These are phyloP conservation scores for Aphidius ervi DNA, from an alignment of 1,140 invertebrate species.

Conservation along the genomic window DNA sequence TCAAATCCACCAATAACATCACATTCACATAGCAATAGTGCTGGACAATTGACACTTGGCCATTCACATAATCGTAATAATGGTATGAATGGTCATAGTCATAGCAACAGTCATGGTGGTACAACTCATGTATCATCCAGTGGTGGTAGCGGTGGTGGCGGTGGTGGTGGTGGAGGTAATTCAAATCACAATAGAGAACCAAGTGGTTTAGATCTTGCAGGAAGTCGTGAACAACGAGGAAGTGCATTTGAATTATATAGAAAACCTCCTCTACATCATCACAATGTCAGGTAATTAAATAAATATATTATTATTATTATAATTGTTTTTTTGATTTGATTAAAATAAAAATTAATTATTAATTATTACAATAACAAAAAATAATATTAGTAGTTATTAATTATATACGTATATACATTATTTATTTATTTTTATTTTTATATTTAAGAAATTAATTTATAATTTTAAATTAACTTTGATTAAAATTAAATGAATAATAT, in stretches of 20 bases:
- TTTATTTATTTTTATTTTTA: too few species aligned
- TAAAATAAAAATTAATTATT: background rate
- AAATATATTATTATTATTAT: background rate
- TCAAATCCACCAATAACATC: conserved; percentile 51
- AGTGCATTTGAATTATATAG: conserved; percentile 93
- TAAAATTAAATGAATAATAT: background rate
- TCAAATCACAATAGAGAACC: conserved; percentile 55
- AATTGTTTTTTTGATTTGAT: background rate
- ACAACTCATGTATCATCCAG: conserved; percentile 23
- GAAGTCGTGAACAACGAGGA: conserved; percentile 84
- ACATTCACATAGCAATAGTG: conserved; percentile 53
- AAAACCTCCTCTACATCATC: conserved; percentile 79
- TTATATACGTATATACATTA: background rate
- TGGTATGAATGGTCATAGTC: conserved; percentile 42
- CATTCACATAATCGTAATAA: conserved; percentile 53
- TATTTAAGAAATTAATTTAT: background rate
- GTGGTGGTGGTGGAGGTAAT: conserved; percentile 19
- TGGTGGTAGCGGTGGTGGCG: too few species aligned
- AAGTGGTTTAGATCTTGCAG: conserved; percentile 67
- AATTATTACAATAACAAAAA: background rate
- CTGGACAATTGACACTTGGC: conserved; percentile 43
- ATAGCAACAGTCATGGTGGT: conserved; percentile 38
- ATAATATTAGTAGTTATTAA: background rate
- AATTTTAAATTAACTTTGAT: too few species aligned
- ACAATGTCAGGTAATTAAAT: conserved; percentile 66